These are phyloP conservation scores for Drosophila parvula DNA, from an alignment of 1,140 invertebrate genomes.

Conservation along the genomic window DNA sequence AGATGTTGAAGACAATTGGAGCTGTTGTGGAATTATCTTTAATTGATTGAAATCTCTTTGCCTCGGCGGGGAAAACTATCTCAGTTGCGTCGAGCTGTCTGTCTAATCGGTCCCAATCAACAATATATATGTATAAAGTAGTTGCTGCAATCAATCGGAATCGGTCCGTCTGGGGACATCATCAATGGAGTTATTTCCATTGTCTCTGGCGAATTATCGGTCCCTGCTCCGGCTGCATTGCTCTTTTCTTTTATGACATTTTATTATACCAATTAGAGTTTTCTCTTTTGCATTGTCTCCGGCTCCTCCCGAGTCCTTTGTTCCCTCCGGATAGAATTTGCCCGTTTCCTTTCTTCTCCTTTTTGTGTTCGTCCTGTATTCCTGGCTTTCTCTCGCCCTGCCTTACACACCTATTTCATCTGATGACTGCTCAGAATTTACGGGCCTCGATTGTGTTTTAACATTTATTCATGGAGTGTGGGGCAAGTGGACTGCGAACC, in stretches of 20 bases:
- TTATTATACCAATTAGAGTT: slow-evolving; percentile 79
- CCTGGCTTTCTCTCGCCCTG: slow-evolving; percentile 6
- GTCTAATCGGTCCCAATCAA: slow-evolving; percentile 30
- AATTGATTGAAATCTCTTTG: slow-evolving; percentile 45
- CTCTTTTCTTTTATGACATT: slow-evolving; percentile 70
- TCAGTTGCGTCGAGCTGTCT: slow-evolving; percentile 10
- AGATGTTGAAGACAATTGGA: slow-evolving; percentile 32
- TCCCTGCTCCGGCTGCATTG: slow-evolving; percentile 31
- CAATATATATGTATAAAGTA: slow-evolving; percentile 4
- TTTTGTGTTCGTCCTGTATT: slow-evolving; percentile 4
- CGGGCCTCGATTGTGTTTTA: slow-evolving; percentile 73
- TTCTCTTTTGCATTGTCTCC: slow-evolving; percentile 39
- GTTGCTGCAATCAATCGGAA: slow-evolving; percentile 38
- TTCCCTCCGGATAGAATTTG: slow-evolving; percentile 36
- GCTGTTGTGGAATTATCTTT: slow-evolving; percentile 23
- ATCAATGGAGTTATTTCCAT: slow-evolving; percentile 44
- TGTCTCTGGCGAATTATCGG: slow-evolving; percentile 44
- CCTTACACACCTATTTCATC: slow-evolving; percentile 64
- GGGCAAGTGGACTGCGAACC: slow-evolving; percentile 19
- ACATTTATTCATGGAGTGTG: slow-evolving; percentile 73
- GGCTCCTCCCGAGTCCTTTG: slow-evolving; percentile 23
- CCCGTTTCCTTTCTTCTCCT: slow-evolving; percentile 9
- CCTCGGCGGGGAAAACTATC: slow-evolving; percentile 17
- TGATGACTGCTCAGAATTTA: slow-evolving; percentile 73
- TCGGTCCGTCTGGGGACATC: slow-evolving; percentile 27